Conservation (phyloP, 2,797 vertebrate species). For the Coreius guichenoti region DNA sequence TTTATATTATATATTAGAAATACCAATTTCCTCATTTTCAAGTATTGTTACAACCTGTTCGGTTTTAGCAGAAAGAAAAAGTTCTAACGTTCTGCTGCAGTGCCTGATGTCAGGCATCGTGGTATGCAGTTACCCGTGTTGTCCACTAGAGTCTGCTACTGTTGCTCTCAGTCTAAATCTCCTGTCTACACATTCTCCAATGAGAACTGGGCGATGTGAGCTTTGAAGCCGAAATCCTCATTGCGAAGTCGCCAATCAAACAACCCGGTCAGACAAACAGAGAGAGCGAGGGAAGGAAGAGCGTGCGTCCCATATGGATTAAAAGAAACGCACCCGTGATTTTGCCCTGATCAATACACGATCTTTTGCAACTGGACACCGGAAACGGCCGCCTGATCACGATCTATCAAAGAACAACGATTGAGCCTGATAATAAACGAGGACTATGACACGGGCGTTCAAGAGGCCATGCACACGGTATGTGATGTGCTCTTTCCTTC, state of each 20-base stretch:
- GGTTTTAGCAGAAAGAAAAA: neutral
- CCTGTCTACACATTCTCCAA: constrained; percentile 25
- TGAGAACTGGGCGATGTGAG: constrained; percentile 51
- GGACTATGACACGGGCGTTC: constrained; percentile 47
- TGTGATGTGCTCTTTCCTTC: constrained; percentile 19
- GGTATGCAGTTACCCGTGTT: neutral
- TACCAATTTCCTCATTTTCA: too few relatives aligned
- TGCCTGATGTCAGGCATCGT: neutral
- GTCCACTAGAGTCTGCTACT: constrained; percentile 52
- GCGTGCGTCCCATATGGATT: constrained; percentile 19
- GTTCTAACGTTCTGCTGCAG: neutral
- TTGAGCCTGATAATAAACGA: constrained; percentile 46
- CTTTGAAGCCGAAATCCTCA: constrained; percentile 39
- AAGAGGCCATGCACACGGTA: constrained; percentile 53
- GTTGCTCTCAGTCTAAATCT: neutral
- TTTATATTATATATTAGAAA: neutral
- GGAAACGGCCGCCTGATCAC: constrained; percentile 40
- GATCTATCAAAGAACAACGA: constrained; percentile 34
- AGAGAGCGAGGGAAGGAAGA: neutral
- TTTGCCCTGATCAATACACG: constrained; percentile 12
- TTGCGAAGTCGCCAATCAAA: constrained; percentile 43
- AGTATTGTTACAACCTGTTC: neutral
- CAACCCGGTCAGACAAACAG: constrained; percentile 38
- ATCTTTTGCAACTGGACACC: neutral
- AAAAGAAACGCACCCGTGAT: neutral